Conservation (phyloP, 1,140 invertebrate species). For the Cyphomyrmex costatus region DNA sequence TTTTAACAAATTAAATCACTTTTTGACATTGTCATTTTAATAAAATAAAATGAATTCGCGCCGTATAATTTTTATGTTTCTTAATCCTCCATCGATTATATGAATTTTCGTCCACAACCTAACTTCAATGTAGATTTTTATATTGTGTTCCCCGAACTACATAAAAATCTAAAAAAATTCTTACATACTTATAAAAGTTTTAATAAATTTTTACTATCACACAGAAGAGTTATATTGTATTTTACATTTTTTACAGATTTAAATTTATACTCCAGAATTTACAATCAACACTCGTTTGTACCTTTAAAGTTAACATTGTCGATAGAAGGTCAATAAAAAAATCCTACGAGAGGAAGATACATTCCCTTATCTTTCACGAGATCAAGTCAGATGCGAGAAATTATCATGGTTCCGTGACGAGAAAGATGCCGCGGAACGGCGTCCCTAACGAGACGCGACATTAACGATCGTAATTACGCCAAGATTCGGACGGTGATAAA, state of each 20-base stretch:
- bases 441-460: slow-evolving; percentile 51
- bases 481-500: slow-evolving; percentile 58
- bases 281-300: too few species aligned
- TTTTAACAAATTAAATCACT: background rate
- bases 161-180: too few species aligned
- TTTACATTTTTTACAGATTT: too few species aligned
- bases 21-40: background rate
- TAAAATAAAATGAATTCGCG: background rate
- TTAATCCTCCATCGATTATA: background rate
- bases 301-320: too few species aligned
- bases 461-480: slow-evolving; percentile 59
- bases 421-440: slow-evolving; percentile 8
- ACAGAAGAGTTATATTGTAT: too few species aligned
- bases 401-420: background rate
- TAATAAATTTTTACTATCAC: too few species aligned
- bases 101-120: too few species aligned
- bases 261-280: too few species aligned
- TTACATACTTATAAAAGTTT: too few species aligned
- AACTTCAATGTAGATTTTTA: too few species aligned
- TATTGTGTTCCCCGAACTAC: too few species aligned
- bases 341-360: background rate
- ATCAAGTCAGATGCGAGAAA: slow-evolving; percentile 8
- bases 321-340: background rate
- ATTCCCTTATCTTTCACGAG: background rate
- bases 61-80: background rate